A percentile compares a stretch with the other conserved stretches of the same genome.
These are phyloP conservation scores for Drosophila malerkotliana DNA, from an alignment of 1,140 invertebrate species.

Conservation along the genomic window DNA sequence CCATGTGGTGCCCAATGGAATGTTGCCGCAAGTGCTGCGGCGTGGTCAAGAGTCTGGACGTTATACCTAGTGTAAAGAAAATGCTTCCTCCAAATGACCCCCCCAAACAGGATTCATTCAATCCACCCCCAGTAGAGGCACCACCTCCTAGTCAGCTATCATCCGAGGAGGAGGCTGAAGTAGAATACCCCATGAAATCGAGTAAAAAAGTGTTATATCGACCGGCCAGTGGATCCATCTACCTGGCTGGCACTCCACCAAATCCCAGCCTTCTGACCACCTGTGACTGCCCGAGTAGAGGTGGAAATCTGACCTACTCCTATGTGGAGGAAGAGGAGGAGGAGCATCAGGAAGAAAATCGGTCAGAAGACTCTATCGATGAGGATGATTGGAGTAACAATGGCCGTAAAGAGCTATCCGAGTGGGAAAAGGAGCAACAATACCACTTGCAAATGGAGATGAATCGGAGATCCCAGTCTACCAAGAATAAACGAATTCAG, in stretches of 20 bases:
- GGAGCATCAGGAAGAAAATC: neutral
- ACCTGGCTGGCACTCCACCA: neutral
- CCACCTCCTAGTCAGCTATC: slow-evolving; percentile 28
- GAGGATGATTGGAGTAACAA: slow-evolving; percentile 34
- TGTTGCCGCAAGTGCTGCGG: slow-evolving; percentile 14
- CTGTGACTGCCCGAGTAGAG: neutral
- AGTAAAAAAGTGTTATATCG: no score
- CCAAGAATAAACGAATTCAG: slow-evolving; percentile 6
- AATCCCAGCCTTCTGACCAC: neutral
- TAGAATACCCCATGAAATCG: neutral
- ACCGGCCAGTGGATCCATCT: neutral
- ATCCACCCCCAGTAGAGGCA: neutral
- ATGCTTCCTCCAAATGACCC: neutral
- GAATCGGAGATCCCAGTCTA: neutral
- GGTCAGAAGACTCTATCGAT: neutral
- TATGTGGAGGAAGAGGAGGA: slow-evolving; percentile 26
- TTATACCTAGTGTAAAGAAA: neutral
- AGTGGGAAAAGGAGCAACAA: slow-evolving; percentile 17
- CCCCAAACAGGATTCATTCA: neutral
- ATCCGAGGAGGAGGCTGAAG: slow-evolving; percentile 8
- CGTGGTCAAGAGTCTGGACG: neutral
- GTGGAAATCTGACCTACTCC: slow-evolving; percentile 13
- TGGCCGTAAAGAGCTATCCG: slow-evolving; percentile 4
- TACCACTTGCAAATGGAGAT: slow-evolving; percentile 5
- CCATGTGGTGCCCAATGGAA: slow-evolving; percentile 63